These are phyloP conservation scores for Scopus umbretta DNA, from an alignment of 2,113 vertebrate genomes.

Conservation along the genomic window DNA sequence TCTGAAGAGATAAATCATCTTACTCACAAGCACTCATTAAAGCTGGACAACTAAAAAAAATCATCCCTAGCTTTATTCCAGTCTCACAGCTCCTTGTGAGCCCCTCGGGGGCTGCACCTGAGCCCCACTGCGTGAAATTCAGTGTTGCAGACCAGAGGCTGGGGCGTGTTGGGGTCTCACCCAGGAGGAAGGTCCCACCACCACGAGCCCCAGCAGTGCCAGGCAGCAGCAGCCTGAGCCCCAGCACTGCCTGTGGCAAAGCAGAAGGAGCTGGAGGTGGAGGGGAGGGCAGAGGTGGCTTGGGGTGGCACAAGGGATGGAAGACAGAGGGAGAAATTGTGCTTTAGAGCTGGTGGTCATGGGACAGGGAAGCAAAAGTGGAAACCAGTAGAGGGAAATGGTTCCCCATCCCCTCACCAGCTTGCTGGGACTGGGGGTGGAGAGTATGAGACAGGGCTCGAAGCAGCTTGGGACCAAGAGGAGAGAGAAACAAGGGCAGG, in stretches of 20 bases:
- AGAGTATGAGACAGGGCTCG: not conserved
- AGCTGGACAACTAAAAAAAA: not conserved
- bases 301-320: not conserved
- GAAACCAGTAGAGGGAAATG: not conserved
- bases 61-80: not conserved
- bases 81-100: not conserved
- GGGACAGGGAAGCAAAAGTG: not conserved
- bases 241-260: accelerated
- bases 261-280: not conserved
- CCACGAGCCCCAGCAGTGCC: accelerated
- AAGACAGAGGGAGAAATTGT: not conserved
- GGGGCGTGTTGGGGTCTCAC: not conserved
- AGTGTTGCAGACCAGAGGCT: accelerated
- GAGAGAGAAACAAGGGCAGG: not conserved
- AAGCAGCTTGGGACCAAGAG: not conserved
- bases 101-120: not conserved
- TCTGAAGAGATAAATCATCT: not conserved
- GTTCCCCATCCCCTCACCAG: not conserved
- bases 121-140: not conserved
- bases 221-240: not conserved
- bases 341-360: not conserved
- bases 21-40: not conserved
- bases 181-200: not conserved
- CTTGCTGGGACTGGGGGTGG: not conserved
- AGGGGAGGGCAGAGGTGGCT: not conserved